Percentiles rank a stretch among this genome's conserved stretches.
Evolutionary conservation across 2,113 vertebrate genomes (phyloP).

Genomic region (Pangasianodon hypophthalmus): DNA sequence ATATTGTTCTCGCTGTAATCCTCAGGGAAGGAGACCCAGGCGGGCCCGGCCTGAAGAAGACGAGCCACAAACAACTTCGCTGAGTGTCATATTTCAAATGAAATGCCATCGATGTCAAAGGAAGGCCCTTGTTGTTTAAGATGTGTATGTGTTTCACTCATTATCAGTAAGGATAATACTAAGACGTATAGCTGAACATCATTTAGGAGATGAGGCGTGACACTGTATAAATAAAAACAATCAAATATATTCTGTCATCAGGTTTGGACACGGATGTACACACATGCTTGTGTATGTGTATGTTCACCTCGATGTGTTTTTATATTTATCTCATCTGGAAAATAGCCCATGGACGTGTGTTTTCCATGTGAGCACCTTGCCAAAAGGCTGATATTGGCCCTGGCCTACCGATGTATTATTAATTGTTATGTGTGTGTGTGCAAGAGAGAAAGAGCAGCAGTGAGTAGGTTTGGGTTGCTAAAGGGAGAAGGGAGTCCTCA

Average conservation of each 20-base stretch:
- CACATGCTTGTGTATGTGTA: slow-evolving; percentile 7
- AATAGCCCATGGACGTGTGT: slow-evolving; percentile 41
- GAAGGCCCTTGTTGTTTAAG: slow-evolving; percentile 21
- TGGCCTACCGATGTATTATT: slow-evolving; percentile 59
- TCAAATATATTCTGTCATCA: not conserved
- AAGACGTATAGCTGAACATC: not conserved
- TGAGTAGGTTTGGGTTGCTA: slow-evolving; percentile 31
- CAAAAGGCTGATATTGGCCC: slow-evolving; percentile 53
- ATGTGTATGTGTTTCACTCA: not conserved
- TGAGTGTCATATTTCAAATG: slow-evolving; percentile 46
- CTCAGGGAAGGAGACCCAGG: slow-evolving; percentile 41
- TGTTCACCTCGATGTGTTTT: slow-evolving; percentile 18
- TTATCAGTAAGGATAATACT: not conserved
- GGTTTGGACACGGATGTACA: not conserved
- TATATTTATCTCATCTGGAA: slow-evolving; percentile 46
- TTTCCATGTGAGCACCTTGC: slow-evolving; percentile 41
- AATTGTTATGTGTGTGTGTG: slow-evolving; percentile 48
- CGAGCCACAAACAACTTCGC: slow-evolving; percentile 43
- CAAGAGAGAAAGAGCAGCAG: not conserved
- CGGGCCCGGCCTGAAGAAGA: slow-evolving; percentile 14
- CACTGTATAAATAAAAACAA: not conserved
- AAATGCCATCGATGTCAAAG: slow-evolving; percentile 34
- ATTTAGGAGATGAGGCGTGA: not conserved
- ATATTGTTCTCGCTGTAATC: slow-evolving; percentile 67
- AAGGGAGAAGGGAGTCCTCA: slow-evolving; percentile 45